These are phyloP conservation scores for Neolamprologus cancellatus DNA, from an alignment of 2,113 vertebrate genomes.

Conservation along the genomic window DNA sequence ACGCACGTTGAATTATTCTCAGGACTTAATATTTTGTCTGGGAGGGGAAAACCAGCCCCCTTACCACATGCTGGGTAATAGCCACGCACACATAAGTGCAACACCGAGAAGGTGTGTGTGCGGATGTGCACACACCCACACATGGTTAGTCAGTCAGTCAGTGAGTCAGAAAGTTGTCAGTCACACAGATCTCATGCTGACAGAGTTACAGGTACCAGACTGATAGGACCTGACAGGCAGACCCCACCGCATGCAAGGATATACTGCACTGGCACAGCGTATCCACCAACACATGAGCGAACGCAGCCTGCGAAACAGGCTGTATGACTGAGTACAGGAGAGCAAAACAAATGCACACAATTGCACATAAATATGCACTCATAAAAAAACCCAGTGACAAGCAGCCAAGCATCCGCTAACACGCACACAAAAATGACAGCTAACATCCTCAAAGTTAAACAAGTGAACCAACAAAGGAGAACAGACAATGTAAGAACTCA, in stretches of 20 bases:
- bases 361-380: not conserved
- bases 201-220: conserved; percentile 42
- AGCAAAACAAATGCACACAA: not conserved
- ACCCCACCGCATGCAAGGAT: not conserved
- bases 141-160: not conserved
- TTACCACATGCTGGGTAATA: conserved; percentile 11
- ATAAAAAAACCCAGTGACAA: not conserved
- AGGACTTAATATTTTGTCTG: conserved; percentile 42
- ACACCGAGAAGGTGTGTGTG: not conserved
- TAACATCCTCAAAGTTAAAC: conserved; percentile 24
- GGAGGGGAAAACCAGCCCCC: conserved; percentile 2
- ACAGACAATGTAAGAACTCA: conserved; percentile 30
- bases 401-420: not conserved
- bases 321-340: not conserved
- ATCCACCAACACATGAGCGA: not conserved
- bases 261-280: not conserved
- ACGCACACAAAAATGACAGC: not conserved
- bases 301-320: not conserved
- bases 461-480: conserved; percentile 36
- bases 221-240: conserved; percentile 34
- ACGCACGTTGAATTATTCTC: conserved; percentile 42
- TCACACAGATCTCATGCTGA: conserved; percentile 28
- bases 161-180: conserved; percentile 34
- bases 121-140: not conserved
- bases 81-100: not conserved